Conservation (phyloP, 1,140 invertebrate genomes). For the Triops longicaudatus region DNA sequence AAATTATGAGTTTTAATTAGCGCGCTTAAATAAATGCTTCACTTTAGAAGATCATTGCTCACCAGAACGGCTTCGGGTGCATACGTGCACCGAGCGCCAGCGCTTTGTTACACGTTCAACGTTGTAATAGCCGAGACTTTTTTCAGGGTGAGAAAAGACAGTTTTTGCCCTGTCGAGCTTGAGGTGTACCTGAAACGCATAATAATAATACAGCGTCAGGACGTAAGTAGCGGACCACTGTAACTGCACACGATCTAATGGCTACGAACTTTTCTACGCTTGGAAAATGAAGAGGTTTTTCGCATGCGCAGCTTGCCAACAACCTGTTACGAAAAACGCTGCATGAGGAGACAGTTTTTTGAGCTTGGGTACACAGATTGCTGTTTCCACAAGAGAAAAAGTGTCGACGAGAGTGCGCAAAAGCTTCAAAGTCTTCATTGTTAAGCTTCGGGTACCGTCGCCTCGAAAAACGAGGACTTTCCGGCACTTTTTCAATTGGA, state of each 20-base stretch:
- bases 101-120: no score
- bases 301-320: neutral
- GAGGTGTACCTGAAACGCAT: neutral
- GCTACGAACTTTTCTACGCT: no score
- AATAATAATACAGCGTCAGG: neutral
- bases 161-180: neutral
- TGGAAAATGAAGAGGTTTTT: neutral
- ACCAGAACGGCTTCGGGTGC: no score
- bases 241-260: no score
- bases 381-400: neutral
- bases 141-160: neutral
- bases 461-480: slow-evolving; percentile 1
- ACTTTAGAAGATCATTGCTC: neutral
- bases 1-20: slow-evolving; percentile 9
- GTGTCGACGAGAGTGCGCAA: neutral
- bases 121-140: no score
- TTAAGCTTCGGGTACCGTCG: neutral
- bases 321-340: neutral
- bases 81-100: no score
- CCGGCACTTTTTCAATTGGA: neutral
- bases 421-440: neutral
- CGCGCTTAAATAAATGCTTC: neutral
- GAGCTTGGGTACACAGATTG: neutral
- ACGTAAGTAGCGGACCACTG: no score
- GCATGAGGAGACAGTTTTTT: slow-evolving; percentile 7